Conservation (phyloP, 2,113 vertebrate genomes). For the Centrocercus urophasianus region DNA sequence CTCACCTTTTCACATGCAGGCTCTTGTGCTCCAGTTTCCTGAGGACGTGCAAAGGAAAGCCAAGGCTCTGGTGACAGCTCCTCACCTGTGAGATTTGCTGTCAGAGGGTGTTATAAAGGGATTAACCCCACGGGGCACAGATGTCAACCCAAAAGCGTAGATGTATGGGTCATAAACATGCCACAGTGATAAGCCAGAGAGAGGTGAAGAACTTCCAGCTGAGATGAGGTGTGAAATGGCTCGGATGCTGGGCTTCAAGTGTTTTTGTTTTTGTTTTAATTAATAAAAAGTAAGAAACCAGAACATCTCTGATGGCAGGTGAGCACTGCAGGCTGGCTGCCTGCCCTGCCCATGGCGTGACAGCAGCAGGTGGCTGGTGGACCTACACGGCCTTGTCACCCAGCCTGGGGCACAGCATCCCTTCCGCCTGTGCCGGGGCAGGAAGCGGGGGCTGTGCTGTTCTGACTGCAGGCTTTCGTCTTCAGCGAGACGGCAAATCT, state of each 20-base stretch:
- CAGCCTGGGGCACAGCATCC: not conserved
- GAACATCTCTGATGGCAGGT: not conserved
- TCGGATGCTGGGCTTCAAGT: not conserved
- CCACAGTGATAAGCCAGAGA: not conserved
- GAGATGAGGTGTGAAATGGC: not conserved
- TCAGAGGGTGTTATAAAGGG: not conserved
- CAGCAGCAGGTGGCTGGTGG: accelerated
- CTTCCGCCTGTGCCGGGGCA: not conserved
- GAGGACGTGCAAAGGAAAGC: not conserved
- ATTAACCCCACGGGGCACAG: not conserved
- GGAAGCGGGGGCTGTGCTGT: not conserved
- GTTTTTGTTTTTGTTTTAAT: not conserved
- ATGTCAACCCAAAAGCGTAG: accelerated
- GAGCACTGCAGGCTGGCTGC: not conserved
- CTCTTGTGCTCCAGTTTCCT: not conserved
- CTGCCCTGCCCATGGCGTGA: accelerated
- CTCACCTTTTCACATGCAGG: not conserved
- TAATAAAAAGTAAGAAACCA: not conserved
- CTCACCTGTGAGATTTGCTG: not conserved
- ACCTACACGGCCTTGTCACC: not conserved
- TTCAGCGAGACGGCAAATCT: not conserved
- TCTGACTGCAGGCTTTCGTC: slow-evolving; percentile 12
- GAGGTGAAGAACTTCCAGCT: not conserved
- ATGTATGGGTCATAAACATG: not conserved
- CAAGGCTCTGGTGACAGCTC: not conserved